Percentiles rank a stretch among this genome's conserved stretches.
phyloP scores from a whole-genome alignment of 2,797 vertebrate species.

The Florisuga fusca region DNA sequence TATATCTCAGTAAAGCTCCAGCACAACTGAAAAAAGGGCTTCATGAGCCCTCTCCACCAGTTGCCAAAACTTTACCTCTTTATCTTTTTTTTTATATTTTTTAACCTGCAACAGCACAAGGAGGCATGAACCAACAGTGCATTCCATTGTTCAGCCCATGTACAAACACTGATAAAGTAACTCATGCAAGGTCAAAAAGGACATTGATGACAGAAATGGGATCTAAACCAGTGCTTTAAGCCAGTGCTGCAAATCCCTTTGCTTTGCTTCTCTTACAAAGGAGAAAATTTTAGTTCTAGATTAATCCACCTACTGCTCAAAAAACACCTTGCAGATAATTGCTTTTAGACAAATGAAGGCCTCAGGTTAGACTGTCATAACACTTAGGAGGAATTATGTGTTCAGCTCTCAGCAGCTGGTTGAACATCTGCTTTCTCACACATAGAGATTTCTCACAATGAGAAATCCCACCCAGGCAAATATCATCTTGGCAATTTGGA shows the following conservation, averaged over 20 bases:
- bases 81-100: not conserved
- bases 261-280: not conserved
- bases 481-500: not conserved
- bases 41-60: not conserved
- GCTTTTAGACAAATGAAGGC: slow-evolving; percentile 43
- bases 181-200: slow-evolving; percentile 35
- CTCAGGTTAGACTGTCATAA: not conserved
- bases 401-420: slow-evolving; percentile 8
- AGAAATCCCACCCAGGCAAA: not conserved
- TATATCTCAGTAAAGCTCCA: not conserved
- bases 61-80: not conserved
- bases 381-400: not conserved
- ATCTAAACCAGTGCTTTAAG: not conserved
- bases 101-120: not conserved
- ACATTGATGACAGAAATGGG: not conserved
- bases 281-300: not conserved
- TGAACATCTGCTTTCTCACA: slow-evolving; percentile 26
- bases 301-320: not conserved
- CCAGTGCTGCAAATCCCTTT: not conserved
- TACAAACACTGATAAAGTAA: slow-evolving; percentile 36
- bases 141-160: not conserved
- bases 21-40: not conserved
- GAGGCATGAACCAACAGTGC: not conserved
- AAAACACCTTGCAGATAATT: slow-evolving; percentile 36
- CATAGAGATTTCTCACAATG: not conserved